Evolutionary conservation across 2,888 invertebrate species (phyloP).

Genomic region (Melangyna quadrimaculata): DNA sequence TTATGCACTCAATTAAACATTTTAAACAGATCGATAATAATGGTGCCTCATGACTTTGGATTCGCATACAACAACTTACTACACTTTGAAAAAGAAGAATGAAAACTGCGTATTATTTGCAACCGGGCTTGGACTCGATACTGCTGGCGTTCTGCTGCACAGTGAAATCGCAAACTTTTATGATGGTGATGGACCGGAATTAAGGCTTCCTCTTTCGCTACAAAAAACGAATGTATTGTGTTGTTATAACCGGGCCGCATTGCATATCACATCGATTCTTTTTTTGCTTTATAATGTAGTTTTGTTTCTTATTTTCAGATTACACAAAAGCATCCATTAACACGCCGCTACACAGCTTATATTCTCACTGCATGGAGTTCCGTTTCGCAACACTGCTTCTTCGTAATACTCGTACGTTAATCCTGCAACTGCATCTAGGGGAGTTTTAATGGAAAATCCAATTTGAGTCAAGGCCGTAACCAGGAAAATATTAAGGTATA

Average conservation of each 20-base stretch:
- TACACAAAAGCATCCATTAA: constrained; percentile 69
- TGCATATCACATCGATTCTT: constrained; percentile 25
- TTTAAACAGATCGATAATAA: constrained; percentile 64
- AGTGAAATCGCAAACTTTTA: neutral
- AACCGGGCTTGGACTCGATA: constrained; percentile 19
- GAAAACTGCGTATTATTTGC: constrained; percentile 38
- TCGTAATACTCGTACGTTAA: neutral
- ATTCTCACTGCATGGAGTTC: constrained; percentile 51
- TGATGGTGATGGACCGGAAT: constrained; percentile 67
- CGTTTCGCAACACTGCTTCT: constrained; percentile 49
- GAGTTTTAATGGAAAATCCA: constrained; percentile 58
- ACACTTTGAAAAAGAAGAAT: constrained; percentile 65
- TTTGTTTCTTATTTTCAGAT: constrained; percentile 40
- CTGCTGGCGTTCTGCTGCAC: constrained; percentile 37
- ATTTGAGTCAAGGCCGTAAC: neutral
- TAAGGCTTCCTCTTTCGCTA: constrained; percentile 44
- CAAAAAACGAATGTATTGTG: constrained; percentile 26
- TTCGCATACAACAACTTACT: constrained; percentile 66
- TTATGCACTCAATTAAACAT: constrained; percentile 69
- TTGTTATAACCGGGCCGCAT: constrained; percentile 53
- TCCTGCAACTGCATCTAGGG: neutral
- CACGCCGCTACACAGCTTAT: constrained; percentile 45
- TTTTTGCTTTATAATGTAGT: constrained; percentile 4
- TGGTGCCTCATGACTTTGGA: constrained; percentile 61
- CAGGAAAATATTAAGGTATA: neutral